Evolutionary conservation across 2,888 invertebrate genomes (phyloP).

Genomic region (Nomada goodeniana): DNA sequence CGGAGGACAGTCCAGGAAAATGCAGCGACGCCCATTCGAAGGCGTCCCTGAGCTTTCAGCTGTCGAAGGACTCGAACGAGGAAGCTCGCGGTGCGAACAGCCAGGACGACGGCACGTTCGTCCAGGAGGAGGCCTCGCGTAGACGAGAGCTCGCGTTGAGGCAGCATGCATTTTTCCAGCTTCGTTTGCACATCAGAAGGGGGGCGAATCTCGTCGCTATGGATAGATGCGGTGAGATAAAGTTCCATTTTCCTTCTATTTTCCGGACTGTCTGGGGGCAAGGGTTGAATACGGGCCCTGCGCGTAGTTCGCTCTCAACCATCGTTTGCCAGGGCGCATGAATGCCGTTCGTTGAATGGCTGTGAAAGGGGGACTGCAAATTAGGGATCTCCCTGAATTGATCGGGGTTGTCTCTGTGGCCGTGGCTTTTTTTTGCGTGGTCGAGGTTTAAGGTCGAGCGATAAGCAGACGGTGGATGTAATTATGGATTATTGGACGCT

Average conservation of each 20-base stretch:
- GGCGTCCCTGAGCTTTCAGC: constrained; percentile 84
- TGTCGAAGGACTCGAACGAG: constrained; percentile 71
- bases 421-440: too few relatives aligned
- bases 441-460: too few relatives aligned
- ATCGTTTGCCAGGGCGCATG: neutral
- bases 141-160: constrained; percentile 90
- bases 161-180: constrained; percentile 96
- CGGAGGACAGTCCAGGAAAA: constrained; percentile 80
- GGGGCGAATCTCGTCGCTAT: constrained; percentile 96
- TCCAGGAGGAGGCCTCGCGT: constrained; percentile 88
- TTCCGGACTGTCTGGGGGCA: too few relatives aligned
- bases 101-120: constrained; percentile 55
- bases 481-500: too few relatives aligned
- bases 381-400: neutral
- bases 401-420: neutral
- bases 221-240: constrained; percentile 95
- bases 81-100: constrained; percentile 50
- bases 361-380: neutral
- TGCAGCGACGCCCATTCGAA: constrained; percentile 82
- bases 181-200: constrained; percentile 94
- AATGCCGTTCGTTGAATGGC: too few relatives aligned
- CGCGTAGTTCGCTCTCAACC: neutral
- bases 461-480: too few relatives aligned
- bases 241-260: neutral
- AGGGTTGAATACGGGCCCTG: too few relatives aligned